Percentiles rank a stretch among this genome's conserved stretches.
Conservation (phyloP, 2,888 invertebrate species). For the Amphimallon solstitiale region DNA sequence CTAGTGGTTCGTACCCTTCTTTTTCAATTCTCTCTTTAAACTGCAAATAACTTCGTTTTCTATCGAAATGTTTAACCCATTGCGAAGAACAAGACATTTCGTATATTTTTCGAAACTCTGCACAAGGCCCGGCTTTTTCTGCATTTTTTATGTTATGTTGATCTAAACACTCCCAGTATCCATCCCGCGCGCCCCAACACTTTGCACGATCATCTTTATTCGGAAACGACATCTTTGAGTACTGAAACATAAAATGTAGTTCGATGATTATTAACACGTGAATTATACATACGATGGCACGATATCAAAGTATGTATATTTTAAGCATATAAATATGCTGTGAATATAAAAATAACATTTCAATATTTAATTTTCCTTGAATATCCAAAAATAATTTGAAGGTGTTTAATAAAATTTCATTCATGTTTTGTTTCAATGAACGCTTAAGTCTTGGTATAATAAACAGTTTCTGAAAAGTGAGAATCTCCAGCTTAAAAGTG, state of each 20-base stretch:
- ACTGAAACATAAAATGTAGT: slow-evolving; percentile 31
- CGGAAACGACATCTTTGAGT: slow-evolving; percentile 78
- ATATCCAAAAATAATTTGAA: slow-evolving; percentile 40
- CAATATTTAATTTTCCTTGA: slow-evolving; percentile 42
- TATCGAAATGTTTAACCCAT: slow-evolving; percentile 95
- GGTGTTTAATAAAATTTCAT: slow-evolving; percentile 31
- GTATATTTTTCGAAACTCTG: slow-evolving; percentile 76
- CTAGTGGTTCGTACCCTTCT: slow-evolving; percentile 85
- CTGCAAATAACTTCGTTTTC: slow-evolving; percentile 86
- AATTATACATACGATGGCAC: slow-evolving; percentile 31
- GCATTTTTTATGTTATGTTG: slow-evolving; percentile 70
- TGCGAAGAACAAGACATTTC: slow-evolving; percentile 82
- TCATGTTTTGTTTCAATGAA: neutral
- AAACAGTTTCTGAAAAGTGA: neutral
- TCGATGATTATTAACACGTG: slow-evolving; percentile 21
- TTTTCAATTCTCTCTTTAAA: slow-evolving; percentile 89
- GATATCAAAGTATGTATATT: slow-evolving; percentile 36
- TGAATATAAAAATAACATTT: slow-evolving; percentile 41
- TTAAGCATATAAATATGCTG: slow-evolving; percentile 36
- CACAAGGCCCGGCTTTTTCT: slow-evolving; percentile 69
- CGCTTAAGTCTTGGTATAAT: neutral
- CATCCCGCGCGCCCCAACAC: slow-evolving; percentile 89
- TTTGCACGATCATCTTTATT: slow-evolving; percentile 79
- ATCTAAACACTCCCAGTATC: slow-evolving; percentile 91
- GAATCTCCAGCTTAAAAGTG: no score